Conservation (phyloP, 2,888 invertebrate species). For the Plemyria rubiginata region DNA sequence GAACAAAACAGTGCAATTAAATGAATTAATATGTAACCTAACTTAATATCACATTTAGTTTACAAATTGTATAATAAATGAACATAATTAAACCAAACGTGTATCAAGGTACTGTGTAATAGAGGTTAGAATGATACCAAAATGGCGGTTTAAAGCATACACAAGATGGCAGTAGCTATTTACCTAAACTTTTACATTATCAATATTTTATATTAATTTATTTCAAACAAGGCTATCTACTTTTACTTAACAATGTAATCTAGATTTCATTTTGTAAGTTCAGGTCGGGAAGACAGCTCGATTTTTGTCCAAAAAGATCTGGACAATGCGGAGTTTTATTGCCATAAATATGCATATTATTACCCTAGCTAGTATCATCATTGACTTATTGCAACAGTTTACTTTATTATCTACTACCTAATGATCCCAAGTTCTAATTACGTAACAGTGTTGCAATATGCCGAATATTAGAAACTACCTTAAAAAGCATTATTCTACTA, state of each 20-base stretch:
- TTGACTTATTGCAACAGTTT: too few relatives aligned
- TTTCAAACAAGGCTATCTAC: background rate
- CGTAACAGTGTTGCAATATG: background rate
- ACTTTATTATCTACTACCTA: too few relatives aligned
- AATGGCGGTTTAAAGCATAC: background rate
- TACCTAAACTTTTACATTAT: background rate
- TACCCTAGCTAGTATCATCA: too few relatives aligned
- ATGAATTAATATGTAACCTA: constrained; percentile 58
- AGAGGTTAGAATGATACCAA: constrained; percentile 1
- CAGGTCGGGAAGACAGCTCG: too few relatives aligned
- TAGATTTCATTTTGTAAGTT: too few relatives aligned
- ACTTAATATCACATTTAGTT: constrained; percentile 73
- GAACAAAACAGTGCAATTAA: constrained; percentile 41
- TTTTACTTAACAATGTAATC: background rate
- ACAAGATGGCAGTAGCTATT: background rate
- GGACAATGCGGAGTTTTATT: too few relatives aligned
- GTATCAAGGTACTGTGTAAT: constrained; percentile 11
- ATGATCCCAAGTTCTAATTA: too few relatives aligned
- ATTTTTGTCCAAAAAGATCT: too few relatives aligned
- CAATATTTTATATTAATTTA: constrained; percentile 2
- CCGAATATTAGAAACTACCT: background rate
- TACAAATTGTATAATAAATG: constrained; percentile 33
- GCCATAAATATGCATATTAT: too few relatives aligned
- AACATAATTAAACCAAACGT: constrained; percentile 18
- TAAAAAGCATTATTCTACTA: constrained; percentile 4